Evolutionary conservation across 2,888 invertebrate genomes (phyloP).

Genomic region (Oligia fasciuncula): DNA sequence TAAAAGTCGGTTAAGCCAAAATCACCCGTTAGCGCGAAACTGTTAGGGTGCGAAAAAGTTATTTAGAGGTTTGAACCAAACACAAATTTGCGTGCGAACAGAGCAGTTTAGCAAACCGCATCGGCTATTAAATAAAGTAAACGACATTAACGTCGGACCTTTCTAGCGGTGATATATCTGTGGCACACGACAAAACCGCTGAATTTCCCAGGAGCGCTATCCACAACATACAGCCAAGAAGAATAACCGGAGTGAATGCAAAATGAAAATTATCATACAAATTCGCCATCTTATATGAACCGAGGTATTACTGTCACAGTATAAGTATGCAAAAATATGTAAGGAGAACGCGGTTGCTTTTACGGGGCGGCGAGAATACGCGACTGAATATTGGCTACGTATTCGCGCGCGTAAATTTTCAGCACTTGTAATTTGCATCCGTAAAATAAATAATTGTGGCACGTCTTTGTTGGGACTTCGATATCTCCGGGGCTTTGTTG

Average conservation of each 20-base stretch:
- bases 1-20: conserved; percentile 48
- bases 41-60: conserved; percentile 61
- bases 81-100: conserved; percentile 56
- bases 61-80: conserved; percentile 57
- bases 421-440: conserved; percentile 79
- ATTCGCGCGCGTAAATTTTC: conserved; percentile 78
- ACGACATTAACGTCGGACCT: conserved; percentile 48
- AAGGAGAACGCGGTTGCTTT: conserved; percentile 80
- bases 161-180: conserved; percentile 63
- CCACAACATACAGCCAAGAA: conserved; percentile 85
- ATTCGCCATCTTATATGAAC: conserved; percentile 87
- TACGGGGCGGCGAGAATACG: conserved; percentile 81
- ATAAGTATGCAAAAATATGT: conserved; percentile 89
- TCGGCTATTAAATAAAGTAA: conserved; percentile 54
- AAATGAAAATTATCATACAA: conserved; percentile 90
- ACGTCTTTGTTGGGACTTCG: conserved; percentile 66
- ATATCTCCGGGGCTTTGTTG: conserved; percentile 55
- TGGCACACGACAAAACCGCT: conserved; percentile 78
- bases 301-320: conserved; percentile 82
- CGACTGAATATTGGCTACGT: conserved; percentile 73
- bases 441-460: conserved; percentile 81
- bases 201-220: conserved; percentile 89
- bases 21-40: conserved; percentile 50
- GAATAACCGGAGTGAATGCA: conserved; percentile 88
- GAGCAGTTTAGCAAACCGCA: conserved; percentile 61